Conservation (phyloP, 2,888 invertebrate genomes). For the Cyclophora albipunctata region DNA sequence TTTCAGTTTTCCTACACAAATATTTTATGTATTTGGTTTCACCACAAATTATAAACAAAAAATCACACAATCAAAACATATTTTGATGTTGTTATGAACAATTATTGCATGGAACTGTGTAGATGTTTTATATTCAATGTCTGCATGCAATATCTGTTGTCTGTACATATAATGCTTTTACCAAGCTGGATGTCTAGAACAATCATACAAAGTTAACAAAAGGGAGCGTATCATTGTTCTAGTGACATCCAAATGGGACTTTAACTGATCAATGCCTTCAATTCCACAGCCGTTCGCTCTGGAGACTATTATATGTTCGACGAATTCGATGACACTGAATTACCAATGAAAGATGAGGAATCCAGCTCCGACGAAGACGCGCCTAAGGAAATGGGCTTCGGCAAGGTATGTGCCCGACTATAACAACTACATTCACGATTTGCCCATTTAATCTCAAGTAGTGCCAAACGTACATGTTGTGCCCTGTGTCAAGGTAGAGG, state of each 20-base stretch:
- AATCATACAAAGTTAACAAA: background rate
- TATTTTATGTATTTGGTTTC: too few relatives aligned
- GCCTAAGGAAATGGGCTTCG: conserved; percentile 70
- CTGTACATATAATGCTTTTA: too few relatives aligned
- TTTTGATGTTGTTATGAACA: too few relatives aligned
- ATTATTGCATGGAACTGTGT: too few relatives aligned
- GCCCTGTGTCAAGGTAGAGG: conserved; percentile 13
- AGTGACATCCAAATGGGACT: too few relatives aligned
- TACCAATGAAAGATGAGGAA: conserved; percentile 76
- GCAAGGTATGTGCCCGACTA: conserved; percentile 56
- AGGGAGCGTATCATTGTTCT: too few relatives aligned
- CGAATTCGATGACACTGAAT: conserved; percentile 89
- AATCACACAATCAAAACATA: too few relatives aligned
- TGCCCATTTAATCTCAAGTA: conserved; percentile 4
- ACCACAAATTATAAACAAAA: too few relatives aligned
- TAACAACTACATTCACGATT: conserved; percentile 4
- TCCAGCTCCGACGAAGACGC: conserved; percentile 76
- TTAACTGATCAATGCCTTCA: background rate
- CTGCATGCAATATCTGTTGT: background rate
- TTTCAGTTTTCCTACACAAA: too few relatives aligned
- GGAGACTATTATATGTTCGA: conserved; percentile 99
- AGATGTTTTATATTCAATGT: background rate
- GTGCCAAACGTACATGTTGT: conserved; percentile 9
- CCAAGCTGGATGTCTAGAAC: background rate
- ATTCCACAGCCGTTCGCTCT: conserved; percentile 90